Evolutionary conservation across 2,797 vertebrate species (phyloP), one percentile per base, ranked within the genome.

Genomic region (Enteromius unitaeniatus): DNA sequence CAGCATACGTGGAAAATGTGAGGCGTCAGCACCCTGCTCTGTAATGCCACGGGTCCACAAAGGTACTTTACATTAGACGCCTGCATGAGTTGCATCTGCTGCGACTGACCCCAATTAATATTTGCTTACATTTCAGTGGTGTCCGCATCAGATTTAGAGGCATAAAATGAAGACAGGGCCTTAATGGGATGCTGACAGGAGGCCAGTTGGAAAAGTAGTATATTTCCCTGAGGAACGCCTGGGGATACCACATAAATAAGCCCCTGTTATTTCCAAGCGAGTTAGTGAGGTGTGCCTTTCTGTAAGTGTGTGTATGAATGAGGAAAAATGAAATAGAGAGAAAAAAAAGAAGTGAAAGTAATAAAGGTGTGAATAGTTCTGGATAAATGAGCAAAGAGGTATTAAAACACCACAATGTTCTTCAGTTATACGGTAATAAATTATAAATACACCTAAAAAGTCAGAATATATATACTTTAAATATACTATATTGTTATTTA

Each of bases 51-150:
- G 69, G 90, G 74, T 86, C 87, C 86, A 72, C 81, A 47, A 83
- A 89, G 88, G 87, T 90, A 90, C 88, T 68, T 91, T 92, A 89
- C 89, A 92, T 91, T 92, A 89, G 88, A 92, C 90, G 88, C 89
- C 85, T 62, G 77, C 70, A 51, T 94, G 91, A 95, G 89, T 94
- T 94, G 94, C 86, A 89, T 87, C 87, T 88, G 88, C 78, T 83
- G 89, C 90, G 90, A 91, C 87, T 93, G 94, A 95, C 94, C 93
- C 93, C 94, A 95, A 94, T 94, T 94, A 94, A 94, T 90, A 94
- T 88, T 91, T 92, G 91, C 92, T 93, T 93, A 91, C 91, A 92
- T 93, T 95, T 92, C 91, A 93, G 91, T 87, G 92, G 89, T 86
- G 88, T 91, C 92, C 85, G 83, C 92, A 88, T 92, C 90, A 90